These are phyloP conservation scores for Oscheius sp. DNA, from an alignment of 2,888 invertebrate species.

Conservation along the genomic window DNA sequence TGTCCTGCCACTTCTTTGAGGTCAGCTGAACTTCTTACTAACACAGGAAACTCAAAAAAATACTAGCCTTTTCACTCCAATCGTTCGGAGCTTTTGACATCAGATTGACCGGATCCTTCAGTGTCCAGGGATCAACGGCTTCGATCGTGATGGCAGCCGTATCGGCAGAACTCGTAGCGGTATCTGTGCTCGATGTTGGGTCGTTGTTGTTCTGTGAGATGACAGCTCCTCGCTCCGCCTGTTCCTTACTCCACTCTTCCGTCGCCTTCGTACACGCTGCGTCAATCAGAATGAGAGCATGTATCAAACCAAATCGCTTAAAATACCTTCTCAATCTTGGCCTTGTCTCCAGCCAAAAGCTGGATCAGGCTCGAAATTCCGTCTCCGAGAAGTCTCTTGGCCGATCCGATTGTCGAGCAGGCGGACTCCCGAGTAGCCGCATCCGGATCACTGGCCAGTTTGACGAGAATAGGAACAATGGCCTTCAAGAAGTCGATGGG, in stretches of 20 bases:
- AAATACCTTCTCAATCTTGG: conserved; percentile 52
- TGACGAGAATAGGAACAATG: conserved; percentile 38
- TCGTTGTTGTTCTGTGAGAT: too few relatives aligned
- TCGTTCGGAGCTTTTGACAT: conserved; percentile 39
- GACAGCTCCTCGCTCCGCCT: background rate
- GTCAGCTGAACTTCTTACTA: conserved; percentile 73
- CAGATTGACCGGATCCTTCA: conserved; percentile 91
- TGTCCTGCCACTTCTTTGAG: conserved; percentile 95
- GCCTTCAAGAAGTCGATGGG: conserved; percentile 38
- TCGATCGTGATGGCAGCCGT: conserved; percentile 45
- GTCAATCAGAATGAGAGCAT: conserved; percentile 25
- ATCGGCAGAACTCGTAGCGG: background rate
- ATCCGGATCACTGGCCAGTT: conserved; percentile 51
- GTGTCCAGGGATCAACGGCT: conserved; percentile 87
- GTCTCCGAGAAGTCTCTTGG: conserved; percentile 45
- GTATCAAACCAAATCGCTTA: background rate
- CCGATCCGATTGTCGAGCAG: conserved; percentile 48
- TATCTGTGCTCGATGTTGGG: background rate
- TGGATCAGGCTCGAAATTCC: conserved; percentile 38
- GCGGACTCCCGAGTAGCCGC: conserved; percentile 50
- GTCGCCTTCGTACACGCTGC: conserved; percentile 32
- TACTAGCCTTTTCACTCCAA: conserved; percentile 10
- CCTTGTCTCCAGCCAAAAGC: conserved; percentile 40
- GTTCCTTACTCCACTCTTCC: conserved; percentile 2
- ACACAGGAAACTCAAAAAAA: background rate